phyloP scores from a whole-genome alignment of 2,113 vertebrate species.

The Trematocara macrostoma region DNA sequence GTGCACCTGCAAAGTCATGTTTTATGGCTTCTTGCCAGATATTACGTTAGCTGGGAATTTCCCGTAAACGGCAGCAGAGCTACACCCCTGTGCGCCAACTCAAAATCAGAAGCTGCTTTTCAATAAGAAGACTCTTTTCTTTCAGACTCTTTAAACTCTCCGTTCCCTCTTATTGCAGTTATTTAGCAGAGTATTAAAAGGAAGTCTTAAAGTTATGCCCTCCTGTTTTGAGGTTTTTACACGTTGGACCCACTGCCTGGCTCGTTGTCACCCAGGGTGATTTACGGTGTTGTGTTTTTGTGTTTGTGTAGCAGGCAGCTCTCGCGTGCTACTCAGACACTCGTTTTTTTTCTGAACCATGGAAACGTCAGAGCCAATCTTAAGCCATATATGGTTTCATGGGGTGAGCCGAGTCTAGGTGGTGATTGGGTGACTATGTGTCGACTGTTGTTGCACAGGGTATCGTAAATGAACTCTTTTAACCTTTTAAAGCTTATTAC shows the following conservation, averaged over 20 bases:
- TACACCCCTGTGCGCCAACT: fast-evolving
- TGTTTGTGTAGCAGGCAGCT: fast-evolving
- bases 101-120: no score
- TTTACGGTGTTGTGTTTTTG: not conserved
- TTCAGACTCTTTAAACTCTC: not conserved
- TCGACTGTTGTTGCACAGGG: fast-evolving
- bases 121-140: not conserved
- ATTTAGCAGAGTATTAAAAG: not conserved
- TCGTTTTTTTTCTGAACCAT: fast-evolving
- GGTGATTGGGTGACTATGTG: not conserved
- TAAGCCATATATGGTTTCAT: not conserved
- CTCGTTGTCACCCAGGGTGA: not conserved
- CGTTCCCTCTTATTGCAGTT: not conserved
- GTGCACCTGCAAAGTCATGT: not conserved
- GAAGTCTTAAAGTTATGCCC: not conserved
- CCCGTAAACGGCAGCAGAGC: not conserved
- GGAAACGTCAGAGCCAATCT: not conserved
- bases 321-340: not conserved
- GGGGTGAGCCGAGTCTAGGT: not conserved
- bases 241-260: not conserved
- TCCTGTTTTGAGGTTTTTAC: not conserved
- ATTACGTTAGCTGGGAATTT: not conserved
- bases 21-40: not conserved
- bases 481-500: not conserved
- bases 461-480: not conserved